These are phyloP conservation scores for Chironomus striatipennis DNA, from an alignment of 1,140 invertebrate genomes.

Conservation along the genomic window DNA sequence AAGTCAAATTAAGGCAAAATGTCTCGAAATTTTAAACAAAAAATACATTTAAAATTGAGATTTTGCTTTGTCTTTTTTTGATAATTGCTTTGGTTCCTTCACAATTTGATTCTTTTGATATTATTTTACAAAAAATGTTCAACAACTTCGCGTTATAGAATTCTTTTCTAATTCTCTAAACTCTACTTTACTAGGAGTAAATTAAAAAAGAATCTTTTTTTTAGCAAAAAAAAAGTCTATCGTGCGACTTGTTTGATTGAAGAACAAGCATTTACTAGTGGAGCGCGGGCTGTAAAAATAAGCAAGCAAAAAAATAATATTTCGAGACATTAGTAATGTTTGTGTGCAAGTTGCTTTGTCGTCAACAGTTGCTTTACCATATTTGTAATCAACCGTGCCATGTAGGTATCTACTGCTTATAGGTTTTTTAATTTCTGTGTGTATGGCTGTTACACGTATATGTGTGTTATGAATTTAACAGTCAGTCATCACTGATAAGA, in stretches of 20 bases:
- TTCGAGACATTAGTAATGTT: neutral
- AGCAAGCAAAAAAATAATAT: neutral
- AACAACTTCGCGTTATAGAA: constrained; percentile 7
- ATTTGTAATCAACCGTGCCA: neutral
- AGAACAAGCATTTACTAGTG: constrained; percentile 11
- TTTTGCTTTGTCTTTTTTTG: neutral
- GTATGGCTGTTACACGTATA: neutral
- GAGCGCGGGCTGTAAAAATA: neutral
- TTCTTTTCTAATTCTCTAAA: neutral
- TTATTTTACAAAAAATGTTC: neutral
- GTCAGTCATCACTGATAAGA: constrained; percentile 2
- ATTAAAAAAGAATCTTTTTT: neutral
- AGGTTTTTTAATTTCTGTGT: neutral
- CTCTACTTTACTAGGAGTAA: neutral
- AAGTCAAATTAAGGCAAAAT: constrained; percentile 14
- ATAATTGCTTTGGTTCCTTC: neutral
- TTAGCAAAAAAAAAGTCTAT: neutral
- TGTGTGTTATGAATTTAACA: neutral
- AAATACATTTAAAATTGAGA: neutral
- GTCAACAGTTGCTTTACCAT: constrained; percentile 12
- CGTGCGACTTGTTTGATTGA: constrained; percentile 11
- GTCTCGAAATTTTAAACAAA: neutral
- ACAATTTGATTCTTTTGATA: neutral
- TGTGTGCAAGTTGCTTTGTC: constrained; percentile 18
- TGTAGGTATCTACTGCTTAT: neutral